Evolutionary conservation across 2,113 vertebrate species (phyloP), one percentile per base, ranked within the genome.

Genomic region (Nannobrachium achirus): DNA sequence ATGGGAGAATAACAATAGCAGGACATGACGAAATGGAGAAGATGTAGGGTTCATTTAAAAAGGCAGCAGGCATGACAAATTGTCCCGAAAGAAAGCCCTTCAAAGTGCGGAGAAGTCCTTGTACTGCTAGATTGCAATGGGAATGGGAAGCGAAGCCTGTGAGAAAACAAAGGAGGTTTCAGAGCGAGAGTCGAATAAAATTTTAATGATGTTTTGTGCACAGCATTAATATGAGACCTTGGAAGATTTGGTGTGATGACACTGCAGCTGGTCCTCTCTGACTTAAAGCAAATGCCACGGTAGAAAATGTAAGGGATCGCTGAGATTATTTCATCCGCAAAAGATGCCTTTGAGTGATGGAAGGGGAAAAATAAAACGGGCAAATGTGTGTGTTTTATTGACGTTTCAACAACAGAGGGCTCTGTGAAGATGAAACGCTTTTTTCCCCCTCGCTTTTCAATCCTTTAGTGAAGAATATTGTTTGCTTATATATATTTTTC

Each of bases 11-110:
- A 76, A 76, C 64, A 73, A 75, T 51, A 41, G 51, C 0, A 3
- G 7, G 42, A 38, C 4, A 44, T 19, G 45, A 14, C 13, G 57
- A 59, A 5, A 44, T 39, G 13, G 15, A 20, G 58, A 62, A 16
- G 40, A 52, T 25, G 5, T 38, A 42, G 19, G 49, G 46, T 56
- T 75, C 55, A 58, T 45, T 58, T 48, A 71, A 60, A 75, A 68
- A 16, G 6, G 20, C 64, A 69, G 75, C 59, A 41, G 51, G 61
- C 45, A 13, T 56, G 64, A 69, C 64, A 59, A 79, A 68, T 48
- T 63, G 16, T 75, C 65, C 70, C 67, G 0, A 18, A 59, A 64
- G 79, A 74, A 46, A 15, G 18, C 40, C 67, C 57, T 76, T 79
- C 64, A 79, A 69, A 73, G 76, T 52, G 50, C 45, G 18, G 14